These are phyloP conservation scores for Actinemys pallida DNA, from an alignment of 2,113 vertebrate species.

Conservation along the genomic window DNA sequence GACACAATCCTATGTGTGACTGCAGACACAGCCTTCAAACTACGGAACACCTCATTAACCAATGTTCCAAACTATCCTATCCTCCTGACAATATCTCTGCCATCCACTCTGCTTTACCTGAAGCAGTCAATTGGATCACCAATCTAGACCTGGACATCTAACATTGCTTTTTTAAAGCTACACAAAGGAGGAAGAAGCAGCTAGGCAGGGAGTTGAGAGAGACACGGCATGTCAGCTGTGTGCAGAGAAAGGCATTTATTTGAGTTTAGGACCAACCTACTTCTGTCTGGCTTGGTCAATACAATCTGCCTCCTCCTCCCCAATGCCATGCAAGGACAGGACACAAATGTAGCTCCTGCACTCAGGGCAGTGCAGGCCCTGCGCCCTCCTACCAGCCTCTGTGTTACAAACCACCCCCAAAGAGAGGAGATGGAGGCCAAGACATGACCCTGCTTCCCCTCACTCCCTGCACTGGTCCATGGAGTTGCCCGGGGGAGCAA, in stretches of 20 bases:
- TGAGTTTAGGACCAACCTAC: background rate
- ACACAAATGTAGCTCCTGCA: background rate
- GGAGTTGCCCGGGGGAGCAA: background rate
- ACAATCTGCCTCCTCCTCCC: background rate
- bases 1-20: background rate
- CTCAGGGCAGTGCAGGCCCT: background rate
- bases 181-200: background rate
- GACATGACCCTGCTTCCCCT: background rate
- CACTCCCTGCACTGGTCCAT: background rate
- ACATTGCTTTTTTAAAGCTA: background rate
- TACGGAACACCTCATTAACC: background rate
- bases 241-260: background rate
- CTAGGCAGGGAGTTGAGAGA: background rate
- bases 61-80: background rate
- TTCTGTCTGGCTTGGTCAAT: background rate
- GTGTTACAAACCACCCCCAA: background rate
- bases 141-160: background rate
- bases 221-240: background rate
- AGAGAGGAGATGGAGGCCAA: accelerated
- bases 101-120: background rate
- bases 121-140: background rate
- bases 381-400: background rate
- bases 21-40: background rate
- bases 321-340: background rate
- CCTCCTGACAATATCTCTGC: background rate